A percentile compares a stretch with the other conserved stretches of the same genome.
Evolutionary conservation across 2,797 vertebrate genomes (phyloP).

Genomic region (Pseudochirops corinnae): DNA sequence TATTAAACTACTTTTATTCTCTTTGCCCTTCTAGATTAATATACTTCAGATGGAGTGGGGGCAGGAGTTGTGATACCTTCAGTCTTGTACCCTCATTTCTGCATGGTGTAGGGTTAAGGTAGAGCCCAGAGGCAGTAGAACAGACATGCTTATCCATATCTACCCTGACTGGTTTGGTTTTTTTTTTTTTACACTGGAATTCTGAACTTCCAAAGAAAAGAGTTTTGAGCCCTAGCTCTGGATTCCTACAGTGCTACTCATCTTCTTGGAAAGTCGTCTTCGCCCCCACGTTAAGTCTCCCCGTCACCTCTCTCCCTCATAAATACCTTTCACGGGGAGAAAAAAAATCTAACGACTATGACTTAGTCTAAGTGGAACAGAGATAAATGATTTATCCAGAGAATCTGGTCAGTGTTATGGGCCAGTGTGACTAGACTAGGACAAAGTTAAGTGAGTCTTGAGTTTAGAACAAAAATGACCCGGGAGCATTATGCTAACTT

Average conservation of each 20-base stretch:
- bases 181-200: neutral
- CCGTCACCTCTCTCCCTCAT: neutral
- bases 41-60: neutral
- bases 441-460: neutral
- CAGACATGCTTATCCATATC: neutral
- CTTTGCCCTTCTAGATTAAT: neutral
- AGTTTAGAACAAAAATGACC: neutral
- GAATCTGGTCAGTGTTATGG: neutral
- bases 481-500: neutral
- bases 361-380: neutral
- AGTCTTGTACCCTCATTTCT: neutral
- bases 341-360: neutral
- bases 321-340: neutral
- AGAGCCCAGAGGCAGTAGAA: neutral
- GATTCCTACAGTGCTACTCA: neutral
- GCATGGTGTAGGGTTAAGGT: neutral
- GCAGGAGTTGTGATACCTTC: neutral
- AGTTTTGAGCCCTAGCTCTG: neutral
- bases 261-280: neutral
- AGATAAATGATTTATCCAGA: neutral
- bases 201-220: neutral
- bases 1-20: neutral
- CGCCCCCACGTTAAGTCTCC: neutral
- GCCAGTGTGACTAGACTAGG: neutral
- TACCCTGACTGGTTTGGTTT: neutral